Percentiles rank a stretch among this genome's conserved stretches.
Conservation (phyloP, 2,888 invertebrate species). For the Agrotis segetum region DNA sequence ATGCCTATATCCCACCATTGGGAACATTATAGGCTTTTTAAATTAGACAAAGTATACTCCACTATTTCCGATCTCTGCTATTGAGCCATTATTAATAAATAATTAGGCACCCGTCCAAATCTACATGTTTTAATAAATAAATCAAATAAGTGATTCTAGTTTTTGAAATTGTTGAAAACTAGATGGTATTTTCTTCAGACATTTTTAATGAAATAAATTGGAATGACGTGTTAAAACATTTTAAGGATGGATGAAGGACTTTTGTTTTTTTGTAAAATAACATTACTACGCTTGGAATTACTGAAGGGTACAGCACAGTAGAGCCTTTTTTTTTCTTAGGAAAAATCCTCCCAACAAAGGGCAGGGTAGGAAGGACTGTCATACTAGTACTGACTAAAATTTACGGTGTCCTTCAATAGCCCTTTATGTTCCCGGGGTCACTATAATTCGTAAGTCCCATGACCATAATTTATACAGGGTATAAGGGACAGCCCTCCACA, state of each 20-base stretch:
- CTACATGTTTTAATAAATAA: slow-evolving; percentile 23
- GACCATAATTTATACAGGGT: too few species aligned
- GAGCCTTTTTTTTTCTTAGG: too few species aligned
- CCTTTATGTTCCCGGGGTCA: too few species aligned
- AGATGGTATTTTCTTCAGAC: slow-evolving; percentile 40
- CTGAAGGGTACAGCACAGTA: too few species aligned
- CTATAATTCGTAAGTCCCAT: too few species aligned
- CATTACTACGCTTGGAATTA: neutral
- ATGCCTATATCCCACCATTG: too few species aligned
- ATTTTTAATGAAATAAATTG: slow-evolving; percentile 21
- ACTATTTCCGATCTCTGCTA: neutral
- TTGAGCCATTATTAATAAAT: neutral
- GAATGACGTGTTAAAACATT: slow-evolving; percentile 5
- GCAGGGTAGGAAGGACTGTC: too few species aligned
- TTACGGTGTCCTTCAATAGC: too few species aligned
- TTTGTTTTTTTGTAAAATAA: neutral
- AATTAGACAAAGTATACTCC: neutral
- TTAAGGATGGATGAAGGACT: neutral
- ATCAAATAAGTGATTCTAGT: slow-evolving; percentile 26
- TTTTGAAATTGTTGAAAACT: slow-evolving; percentile 39
- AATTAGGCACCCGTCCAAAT: slow-evolving; percentile 29
- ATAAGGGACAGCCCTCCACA: too few species aligned
- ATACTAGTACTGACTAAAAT: too few species aligned
- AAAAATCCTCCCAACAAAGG: too few species aligned
- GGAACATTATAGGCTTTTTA: too few species aligned